phyloP scores from a whole-genome alignment of 2,113 vertebrate species.

The Sinocyclocheilus anophthalmus region DNA sequence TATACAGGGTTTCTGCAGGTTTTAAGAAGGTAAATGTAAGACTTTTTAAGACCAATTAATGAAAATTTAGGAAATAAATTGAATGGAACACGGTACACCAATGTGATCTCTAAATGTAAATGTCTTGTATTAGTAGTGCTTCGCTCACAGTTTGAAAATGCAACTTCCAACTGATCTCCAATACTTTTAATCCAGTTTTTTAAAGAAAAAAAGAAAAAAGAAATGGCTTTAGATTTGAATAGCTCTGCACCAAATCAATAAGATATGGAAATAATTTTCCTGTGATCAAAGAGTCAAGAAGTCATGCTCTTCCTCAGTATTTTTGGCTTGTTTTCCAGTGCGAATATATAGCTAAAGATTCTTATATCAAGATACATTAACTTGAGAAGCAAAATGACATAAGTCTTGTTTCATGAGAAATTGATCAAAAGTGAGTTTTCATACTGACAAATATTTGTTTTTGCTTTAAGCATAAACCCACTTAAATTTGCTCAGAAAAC shows the following conservation, averaged over 20 bases:
- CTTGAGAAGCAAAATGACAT: neutral
- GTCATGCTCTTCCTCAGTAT: no score
- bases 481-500: neutral
- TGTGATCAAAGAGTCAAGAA: no score
- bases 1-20: neutral
- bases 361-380: neutral
- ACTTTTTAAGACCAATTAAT: neutral
- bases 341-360: neutral
- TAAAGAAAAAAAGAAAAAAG: no score
- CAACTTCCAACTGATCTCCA: neutral
- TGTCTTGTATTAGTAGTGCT: neutral
- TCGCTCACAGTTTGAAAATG: neutral
- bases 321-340: neutral
- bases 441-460: neutral
- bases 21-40: neutral
- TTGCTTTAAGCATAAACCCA: neutral
- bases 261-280: neutral
- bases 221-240: neutral
- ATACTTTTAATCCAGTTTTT: no score
- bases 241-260: neutral
- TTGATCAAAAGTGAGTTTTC: neutral
- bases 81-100: neutral
- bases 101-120: neutral
- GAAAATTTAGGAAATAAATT: neutral
- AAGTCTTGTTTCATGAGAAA: neutral